phyloP scores from a whole-genome alignment of 53 echinoderm and acorn worm genomes.

The Holothuria leucospilota region DNA sequence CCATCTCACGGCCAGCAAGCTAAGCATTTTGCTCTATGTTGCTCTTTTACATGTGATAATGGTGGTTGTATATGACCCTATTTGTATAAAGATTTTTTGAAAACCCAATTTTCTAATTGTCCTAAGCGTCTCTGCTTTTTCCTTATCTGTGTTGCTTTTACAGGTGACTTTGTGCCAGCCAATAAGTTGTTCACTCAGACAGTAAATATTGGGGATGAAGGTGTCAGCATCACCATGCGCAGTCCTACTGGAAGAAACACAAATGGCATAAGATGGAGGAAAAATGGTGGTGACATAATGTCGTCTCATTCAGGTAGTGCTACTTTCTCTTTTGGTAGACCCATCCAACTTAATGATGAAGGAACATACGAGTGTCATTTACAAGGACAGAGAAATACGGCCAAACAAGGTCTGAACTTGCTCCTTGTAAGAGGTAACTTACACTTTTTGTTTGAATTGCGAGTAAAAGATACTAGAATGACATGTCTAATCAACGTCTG shows the following conservation, averaged over 20 bases:
- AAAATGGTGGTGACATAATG: background rate
- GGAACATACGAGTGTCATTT: background rate
- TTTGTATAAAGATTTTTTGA: too few relatives aligned
- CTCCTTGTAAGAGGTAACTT: conserved; percentile 6
- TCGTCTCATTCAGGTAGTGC: background rate
- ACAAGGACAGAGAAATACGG: background rate
- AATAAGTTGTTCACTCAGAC: background rate
- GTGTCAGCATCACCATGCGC: background rate
- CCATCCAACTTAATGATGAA: background rate
- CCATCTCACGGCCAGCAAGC: too few relatives aligned
- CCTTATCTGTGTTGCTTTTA: too few relatives aligned
- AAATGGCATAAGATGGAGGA: background rate
- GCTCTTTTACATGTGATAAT: too few relatives aligned
- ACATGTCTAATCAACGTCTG: too few relatives aligned
- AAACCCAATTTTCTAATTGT: too few relatives aligned
- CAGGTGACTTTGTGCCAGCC: too few relatives aligned
- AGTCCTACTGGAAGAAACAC: background rate
- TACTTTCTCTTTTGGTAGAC: background rate
- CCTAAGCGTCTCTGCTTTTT: too few relatives aligned
- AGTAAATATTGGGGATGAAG: conserved; percentile 6
- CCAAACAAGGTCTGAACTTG: background rate
- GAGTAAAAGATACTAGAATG: too few relatives aligned
- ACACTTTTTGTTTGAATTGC: too few relatives aligned
- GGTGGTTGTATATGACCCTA: too few relatives aligned
- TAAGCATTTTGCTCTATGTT: too few relatives aligned